A percentile compares a stretch with the other conserved stretches of the same genome.
Conservation (phyloP, 1,140 invertebrate genomes). For the Yoshiicerus persimilis region DNA sequence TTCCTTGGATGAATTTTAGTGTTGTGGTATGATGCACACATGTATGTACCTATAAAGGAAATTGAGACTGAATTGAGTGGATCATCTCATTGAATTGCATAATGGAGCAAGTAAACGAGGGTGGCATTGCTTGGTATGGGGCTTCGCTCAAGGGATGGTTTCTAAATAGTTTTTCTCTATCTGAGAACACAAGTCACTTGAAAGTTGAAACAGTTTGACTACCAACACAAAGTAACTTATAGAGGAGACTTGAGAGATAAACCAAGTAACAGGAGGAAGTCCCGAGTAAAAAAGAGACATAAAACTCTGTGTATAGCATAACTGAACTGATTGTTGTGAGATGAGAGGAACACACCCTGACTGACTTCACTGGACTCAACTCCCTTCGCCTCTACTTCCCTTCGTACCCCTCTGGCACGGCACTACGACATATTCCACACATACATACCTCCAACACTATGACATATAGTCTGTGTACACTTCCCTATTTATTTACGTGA, state of each 20-base stretch:
- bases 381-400: not conserved
- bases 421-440: too few relatives aligned
- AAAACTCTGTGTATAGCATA: not conserved
- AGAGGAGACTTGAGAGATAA: not conserved
- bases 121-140: not conserved
- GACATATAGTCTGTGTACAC: too few relatives aligned
- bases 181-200: too few relatives aligned
- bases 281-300: not conserved
- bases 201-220: too few relatives aligned
- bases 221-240: not conserved
- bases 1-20: not conserved
- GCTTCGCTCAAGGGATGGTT: not conserved
- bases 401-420: too few relatives aligned
- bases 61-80: not conserved
- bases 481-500: too few relatives aligned
- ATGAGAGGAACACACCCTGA: not conserved
- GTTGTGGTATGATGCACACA: not conserved
- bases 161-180: not conserved
- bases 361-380: not conserved
- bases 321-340: not conserved
- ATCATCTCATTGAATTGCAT: not conserved
- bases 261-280: conserved; percentile 3
- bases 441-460: too few relatives aligned
- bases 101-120: not conserved
- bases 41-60: not conserved